Base-by-base conservation (phyloP, 2,888 invertebrate species). In the Zelleria hepariella region DNA sequence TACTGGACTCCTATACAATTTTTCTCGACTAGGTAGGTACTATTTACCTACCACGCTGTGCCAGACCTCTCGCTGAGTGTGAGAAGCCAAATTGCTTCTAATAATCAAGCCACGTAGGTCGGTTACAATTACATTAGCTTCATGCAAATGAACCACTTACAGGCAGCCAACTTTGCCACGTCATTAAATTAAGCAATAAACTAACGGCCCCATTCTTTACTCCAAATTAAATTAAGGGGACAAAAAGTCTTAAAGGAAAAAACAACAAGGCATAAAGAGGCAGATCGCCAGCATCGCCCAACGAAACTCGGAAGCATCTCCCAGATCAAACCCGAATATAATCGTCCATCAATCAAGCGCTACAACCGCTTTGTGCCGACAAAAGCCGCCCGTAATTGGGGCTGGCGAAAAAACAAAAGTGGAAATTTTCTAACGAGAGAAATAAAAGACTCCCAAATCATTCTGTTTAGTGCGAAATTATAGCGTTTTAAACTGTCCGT, bases 391-490 rank as follows among this genome's bases (percentile, higher is more conserved):
- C 62, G 72, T 84, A 86, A 86, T 86, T 83, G 79, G 72, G 75
- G 71, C 65, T 66, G 70, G 64, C 67, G 75, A 84, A 86, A 85
- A 85, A 87, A 86, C 82, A 86, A 86, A 84, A 83, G 82, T 83
- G 77, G 77, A 81, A 82, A 82, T 84, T 3, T 82, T 84, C 79
- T 86, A 85, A 88, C 85, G 75, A 86, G 83, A 82, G 77, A 81
- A 21, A 51, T 32, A 27, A 47, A 25, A 49, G 83, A 83, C 75
- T 76, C 73, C 75, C 75, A 80, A 86, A 86, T 88, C 86, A 84
- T 82, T 75, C 79, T 77, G 79, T 86, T 87, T 85, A 86, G 86
- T 85, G 87, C 85, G 63, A 86, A 87, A 88, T 88, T 88, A 86
- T 83, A 82, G 82, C 80, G 74, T 83, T 85, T 80, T 80, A 82